Percentiles rank a stretch among this genome's conserved stretches.
These are phyloP conservation scores for Phrynosoma platyrhinos DNA, from an alignment of 2,113 vertebrate genomes.

Conservation along the genomic window DNA sequence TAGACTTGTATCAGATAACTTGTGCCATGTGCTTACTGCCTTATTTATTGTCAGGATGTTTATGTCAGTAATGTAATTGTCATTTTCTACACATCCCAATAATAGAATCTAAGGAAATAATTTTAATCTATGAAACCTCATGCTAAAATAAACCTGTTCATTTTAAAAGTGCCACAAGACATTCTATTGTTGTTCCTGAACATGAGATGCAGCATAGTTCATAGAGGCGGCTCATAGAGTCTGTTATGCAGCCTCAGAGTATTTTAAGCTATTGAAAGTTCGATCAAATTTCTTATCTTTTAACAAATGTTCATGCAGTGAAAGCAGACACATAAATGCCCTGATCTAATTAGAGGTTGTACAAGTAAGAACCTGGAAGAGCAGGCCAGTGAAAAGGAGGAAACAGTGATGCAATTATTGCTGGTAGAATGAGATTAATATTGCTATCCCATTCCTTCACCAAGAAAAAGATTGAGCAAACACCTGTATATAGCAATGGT, in stretches of 20 bases:
- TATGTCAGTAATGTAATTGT: too few relatives aligned
- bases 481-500: not conserved
- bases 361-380: not conserved
- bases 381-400: not conserved
- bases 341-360: conserved; percentile 5
- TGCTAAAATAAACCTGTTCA: too few relatives aligned
- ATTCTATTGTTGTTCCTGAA: not conserved
- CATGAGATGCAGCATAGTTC: not conserved
- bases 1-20: too few relatives aligned
- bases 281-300: not conserved
- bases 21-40: too few relatives aligned
- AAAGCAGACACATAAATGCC: not conserved
- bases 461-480: not conserved
- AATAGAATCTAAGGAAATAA: too few relatives aligned
- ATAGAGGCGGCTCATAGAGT: not conserved
- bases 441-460: not conserved
- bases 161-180: too few relatives aligned
- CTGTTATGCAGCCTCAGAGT: not conserved
- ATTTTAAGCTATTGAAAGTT: not conserved
- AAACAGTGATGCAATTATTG: conserved; percentile 4
- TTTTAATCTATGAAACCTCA: too few relatives aligned
- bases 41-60: too few relatives aligned
- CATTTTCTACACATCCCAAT: too few relatives aligned
- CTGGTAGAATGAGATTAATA: not conserved
- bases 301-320: not conserved